A percentile compares a stretch with the other conserved stretches of the same genome.
phyloP scores from a whole-genome alignment of 1,140 invertebrate genomes.

The Macrobrachium rosenbergii region DNA sequence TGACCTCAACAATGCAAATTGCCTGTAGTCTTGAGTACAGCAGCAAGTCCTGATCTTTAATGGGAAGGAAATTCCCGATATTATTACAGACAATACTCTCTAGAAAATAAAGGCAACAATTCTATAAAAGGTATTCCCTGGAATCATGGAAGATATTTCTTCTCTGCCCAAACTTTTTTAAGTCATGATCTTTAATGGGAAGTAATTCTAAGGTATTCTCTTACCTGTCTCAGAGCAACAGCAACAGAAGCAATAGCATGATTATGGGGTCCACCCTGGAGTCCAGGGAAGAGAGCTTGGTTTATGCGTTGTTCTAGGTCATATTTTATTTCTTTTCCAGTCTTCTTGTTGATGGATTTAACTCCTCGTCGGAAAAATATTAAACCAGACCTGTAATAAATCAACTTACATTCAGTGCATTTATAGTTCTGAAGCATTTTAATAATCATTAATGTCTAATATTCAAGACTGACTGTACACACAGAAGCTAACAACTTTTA shows the following conservation, averaged over 20 bases:
- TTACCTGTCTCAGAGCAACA: constrained; percentile 71
- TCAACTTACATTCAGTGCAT: background rate
- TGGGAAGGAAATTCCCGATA: no score
- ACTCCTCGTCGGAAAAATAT: constrained; percentile 77
- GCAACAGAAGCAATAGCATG: constrained; percentile 78
- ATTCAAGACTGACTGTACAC: no score
- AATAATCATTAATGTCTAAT: no score
- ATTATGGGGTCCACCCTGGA: constrained; percentile 82
- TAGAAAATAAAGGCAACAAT: no score
- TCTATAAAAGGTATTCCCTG: no score
- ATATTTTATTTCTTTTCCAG: constrained; percentile 76
- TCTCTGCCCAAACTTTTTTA: background rate
- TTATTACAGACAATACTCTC: no score
- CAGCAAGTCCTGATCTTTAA: no score
- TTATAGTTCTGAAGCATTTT: no score
- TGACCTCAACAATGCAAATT: no score
- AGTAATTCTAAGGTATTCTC: background rate
- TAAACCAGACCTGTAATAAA: constrained; percentile 71
- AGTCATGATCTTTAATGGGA: background rate
- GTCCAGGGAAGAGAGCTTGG: constrained; percentile 79
- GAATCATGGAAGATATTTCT: no score
- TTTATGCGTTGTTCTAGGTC: constrained; percentile 78
- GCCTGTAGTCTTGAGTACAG: no score
- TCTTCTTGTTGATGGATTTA: constrained; percentile 70
- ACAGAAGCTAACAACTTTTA: no score